Evolutionary conservation across 2,888 invertebrate genomes (phyloP), one percentile per base, ranked within the genome.

Genomic region (Selenia dentaria): DNA sequence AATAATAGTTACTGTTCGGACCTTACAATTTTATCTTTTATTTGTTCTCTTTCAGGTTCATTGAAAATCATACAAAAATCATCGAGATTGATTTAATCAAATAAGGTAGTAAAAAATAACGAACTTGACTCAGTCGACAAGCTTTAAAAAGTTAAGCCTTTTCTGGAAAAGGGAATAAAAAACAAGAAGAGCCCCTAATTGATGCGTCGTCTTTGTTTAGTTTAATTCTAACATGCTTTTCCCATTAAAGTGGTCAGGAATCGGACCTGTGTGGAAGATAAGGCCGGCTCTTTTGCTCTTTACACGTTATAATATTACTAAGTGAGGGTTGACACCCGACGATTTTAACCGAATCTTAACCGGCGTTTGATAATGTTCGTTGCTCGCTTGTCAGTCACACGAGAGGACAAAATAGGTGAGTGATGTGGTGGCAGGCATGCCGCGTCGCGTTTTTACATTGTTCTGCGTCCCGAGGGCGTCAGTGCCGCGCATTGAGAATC

Each of bases 171-270:
- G 62, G 63, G 53, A 64, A 67, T 81, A 74, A 77, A 85, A 79
- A 78, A 59, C 55, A 67, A 79, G 72, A 71, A 74, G 70, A 75
- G 77, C 69, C 81, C 82, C 88, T 91, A 91, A 91, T 91, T 91
- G 91, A 91, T 91, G 91, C 90, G 88, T 91, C 87, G 88, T 86
- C 90, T 91, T 90, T 90, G 90, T 89, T 91, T 89, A 91, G 91
- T 87, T 91, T 89, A 90, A 91, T 90, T 91, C 90, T 87, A 88
- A 91, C 91, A 91, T 89, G 91, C 79, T 91, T 91, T 90, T 88
- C 88, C 91, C 91, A 91, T 91, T 91, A 91, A 89, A 89, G 83
- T 87, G 88, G 87, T 84, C 87, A 87, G 87, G 83, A 87, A 84
- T 87, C 84, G 82, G 75, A 74, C 70, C 70, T 75, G 80, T 80